Base-by-base conservation (phyloP, 2,888 invertebrate genomes). In the Caenorhabditis panamensis region DNA sequence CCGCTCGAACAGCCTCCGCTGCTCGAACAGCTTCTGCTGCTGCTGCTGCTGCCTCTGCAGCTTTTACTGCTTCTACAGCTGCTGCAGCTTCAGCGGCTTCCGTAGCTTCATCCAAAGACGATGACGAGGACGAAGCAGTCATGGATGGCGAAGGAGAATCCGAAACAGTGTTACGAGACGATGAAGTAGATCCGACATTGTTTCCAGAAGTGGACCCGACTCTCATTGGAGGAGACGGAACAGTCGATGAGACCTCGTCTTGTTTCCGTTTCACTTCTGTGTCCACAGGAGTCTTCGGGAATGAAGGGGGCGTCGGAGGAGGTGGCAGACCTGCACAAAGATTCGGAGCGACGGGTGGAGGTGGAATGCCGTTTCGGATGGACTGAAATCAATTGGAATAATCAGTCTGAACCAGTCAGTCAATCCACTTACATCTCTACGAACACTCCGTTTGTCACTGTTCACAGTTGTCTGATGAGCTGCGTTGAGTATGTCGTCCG, bases 401-500 rank as follows among this genome's bases (percentile, higher is more conserved):
- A 2, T 47, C n/a, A 47, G 13, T 41, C 9, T 13, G 41, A 11
- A n/a, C n/a, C n/a, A n/a, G n/a, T n/a, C n/a, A n/a, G n/a, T n/a
- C n/a, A n/a, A n/a, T n/a, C n/a, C 2, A 41, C 41, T 41, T 13
- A 41, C 41, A 13, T 41, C 20, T 47, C 20, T 47, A 1, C 47
- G 47, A 3, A 18, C 56, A 18, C 53, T 61, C 44, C 26, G 3
- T 28, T 61, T 71, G 18, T 63, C 63, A 56, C 73, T 53, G 6
- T 36, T 22, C 9, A 68, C 68, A 18, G 76, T 54, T 11, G 68
- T 62, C 28, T 56, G 53, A 37, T 76, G 76, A 13, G 75, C 75
- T 36, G 6, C 20, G 31, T 62, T 49, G 31, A 68, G 49, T 26
- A 68, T 20, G 20, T 76, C 68, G 1, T 18, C 3, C 3, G 44